A percentile compares a stretch with the other conserved stretches of the same genome.
Conservation (phyloP, 2,888 invertebrate species). For the Troides aeacus region DNA sequence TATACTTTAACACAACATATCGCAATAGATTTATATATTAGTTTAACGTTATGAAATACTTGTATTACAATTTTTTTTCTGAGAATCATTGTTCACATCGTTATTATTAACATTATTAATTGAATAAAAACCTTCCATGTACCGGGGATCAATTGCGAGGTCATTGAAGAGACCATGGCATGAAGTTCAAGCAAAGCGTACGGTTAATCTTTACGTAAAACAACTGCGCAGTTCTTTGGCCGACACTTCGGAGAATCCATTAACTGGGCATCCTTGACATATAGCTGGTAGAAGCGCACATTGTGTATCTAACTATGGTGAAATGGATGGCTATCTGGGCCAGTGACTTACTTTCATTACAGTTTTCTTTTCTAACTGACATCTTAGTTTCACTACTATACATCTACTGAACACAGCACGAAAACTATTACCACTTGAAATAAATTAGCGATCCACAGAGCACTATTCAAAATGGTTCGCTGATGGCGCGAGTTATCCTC, state of each 20-base stretch:
- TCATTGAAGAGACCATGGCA: slow-evolving; percentile 12
- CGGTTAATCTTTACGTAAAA: slow-evolving; percentile 47
- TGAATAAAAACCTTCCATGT: slow-evolving; percentile 2
- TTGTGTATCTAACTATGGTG: slow-evolving; percentile 34
- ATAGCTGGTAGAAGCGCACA: slow-evolving; percentile 47
- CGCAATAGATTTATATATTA: neutral
- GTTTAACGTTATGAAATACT: neutral
- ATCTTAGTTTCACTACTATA: slow-evolving; percentile 33
- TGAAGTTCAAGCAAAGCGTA: slow-evolving; percentile 43
- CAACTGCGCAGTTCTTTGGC: slow-evolving; percentile 67
- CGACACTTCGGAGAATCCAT: slow-evolving; percentile 63
- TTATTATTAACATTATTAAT: neutral
- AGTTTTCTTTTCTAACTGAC: slow-evolving; percentile 36
- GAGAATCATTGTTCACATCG: slow-evolving; percentile 2
- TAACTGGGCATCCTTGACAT: slow-evolving; percentile 63
- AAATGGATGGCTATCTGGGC: slow-evolving; percentile 28
- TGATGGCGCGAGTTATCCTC: slow-evolving; percentile 28
- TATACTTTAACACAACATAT: neutral
- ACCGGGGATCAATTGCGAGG: slow-evolving; percentile 16
- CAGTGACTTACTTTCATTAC: slow-evolving; percentile 52
- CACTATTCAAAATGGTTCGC: slow-evolving; percentile 47
- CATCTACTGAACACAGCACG: slow-evolving; percentile 42
- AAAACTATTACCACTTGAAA: slow-evolving; percentile 44
- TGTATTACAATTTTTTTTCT: neutral
- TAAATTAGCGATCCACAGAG: slow-evolving; percentile 51